Conservation (phyloP, 2,113 vertebrate genomes). For the Neomonachus schauinslandi region DNA sequence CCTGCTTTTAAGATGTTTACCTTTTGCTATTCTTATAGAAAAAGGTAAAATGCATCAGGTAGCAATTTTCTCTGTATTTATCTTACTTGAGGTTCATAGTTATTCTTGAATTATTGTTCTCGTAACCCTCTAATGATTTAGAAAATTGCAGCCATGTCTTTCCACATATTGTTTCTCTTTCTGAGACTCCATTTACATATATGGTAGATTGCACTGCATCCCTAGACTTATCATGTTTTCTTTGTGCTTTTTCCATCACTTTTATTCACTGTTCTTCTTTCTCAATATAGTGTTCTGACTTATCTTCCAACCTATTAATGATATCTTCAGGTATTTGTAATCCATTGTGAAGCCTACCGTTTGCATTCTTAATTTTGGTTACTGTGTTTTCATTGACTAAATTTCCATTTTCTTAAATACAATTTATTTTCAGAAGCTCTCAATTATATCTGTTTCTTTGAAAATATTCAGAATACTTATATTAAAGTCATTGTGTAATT, state of each 20-base stretch:
- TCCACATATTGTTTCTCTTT: neutral
- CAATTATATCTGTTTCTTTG: neutral
- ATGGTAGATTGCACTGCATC: neutral
- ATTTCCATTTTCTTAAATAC: neutral
- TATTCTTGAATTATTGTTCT: neutral
- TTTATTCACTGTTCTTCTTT: neutral
- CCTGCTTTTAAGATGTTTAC: neutral
- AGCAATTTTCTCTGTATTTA: conserved; percentile 8
- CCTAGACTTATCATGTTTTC: neutral
- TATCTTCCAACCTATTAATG: neutral
- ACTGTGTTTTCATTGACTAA: neutral
- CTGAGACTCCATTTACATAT: neutral
- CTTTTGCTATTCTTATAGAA: neutral
- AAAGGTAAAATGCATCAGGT: neutral
- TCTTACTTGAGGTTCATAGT: neutral
- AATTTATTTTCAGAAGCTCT: neutral
- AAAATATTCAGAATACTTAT: neutral
- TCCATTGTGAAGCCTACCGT: neutral
- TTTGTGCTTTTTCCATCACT: neutral
- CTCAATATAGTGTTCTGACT: neutral
- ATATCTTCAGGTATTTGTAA: neutral
- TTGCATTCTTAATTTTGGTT: neutral
- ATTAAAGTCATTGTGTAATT: neutral
- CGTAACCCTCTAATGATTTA: neutral
- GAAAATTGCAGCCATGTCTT: neutral